phyloP scores from a whole-genome alignment of 1,140 invertebrate species.

The Maniola jurtina region DNA sequence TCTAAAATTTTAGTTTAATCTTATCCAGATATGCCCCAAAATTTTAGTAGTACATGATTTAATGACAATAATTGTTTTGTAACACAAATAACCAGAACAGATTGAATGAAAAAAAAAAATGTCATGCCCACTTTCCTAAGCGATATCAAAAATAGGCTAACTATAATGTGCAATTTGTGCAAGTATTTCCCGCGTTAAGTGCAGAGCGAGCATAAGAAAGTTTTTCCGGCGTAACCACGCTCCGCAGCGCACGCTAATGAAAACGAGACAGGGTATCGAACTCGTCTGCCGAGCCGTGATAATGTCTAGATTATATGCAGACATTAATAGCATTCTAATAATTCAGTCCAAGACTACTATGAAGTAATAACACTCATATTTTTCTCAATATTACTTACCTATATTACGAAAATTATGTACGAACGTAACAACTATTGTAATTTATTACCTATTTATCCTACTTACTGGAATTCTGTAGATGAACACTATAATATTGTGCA shows the following conservation, averaged over 20 bases:
- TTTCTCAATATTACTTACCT: no score
- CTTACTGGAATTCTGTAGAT: no score
- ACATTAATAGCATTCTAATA: neutral
- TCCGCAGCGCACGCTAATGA: constrained; percentile 58
- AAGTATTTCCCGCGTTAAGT: constrained; percentile 18
- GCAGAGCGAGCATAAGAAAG: constrained; percentile 33
- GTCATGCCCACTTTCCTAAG: neutral
- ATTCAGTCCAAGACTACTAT: neutral
- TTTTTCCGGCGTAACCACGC: constrained; percentile 56
- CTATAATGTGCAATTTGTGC: neutral
- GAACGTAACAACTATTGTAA: no score
- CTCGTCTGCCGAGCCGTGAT: constrained; percentile 32
- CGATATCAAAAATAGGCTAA: constrained; percentile 6
- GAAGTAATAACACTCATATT: neutral
- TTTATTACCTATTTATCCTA: no score
- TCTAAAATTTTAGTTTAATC: no score
- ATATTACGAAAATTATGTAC: no score
- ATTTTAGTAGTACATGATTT: no score
- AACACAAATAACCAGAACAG: neutral
- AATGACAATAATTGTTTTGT: no score
- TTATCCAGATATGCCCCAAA: no score
- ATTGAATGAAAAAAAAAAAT: neutral
- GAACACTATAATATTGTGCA: no score
- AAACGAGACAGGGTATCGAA: constrained; percentile 68
- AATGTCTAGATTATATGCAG: constrained; percentile 14